Base-by-base conservation (phyloP, 2,113 vertebrate species). In the Grallaria varia region DNA sequence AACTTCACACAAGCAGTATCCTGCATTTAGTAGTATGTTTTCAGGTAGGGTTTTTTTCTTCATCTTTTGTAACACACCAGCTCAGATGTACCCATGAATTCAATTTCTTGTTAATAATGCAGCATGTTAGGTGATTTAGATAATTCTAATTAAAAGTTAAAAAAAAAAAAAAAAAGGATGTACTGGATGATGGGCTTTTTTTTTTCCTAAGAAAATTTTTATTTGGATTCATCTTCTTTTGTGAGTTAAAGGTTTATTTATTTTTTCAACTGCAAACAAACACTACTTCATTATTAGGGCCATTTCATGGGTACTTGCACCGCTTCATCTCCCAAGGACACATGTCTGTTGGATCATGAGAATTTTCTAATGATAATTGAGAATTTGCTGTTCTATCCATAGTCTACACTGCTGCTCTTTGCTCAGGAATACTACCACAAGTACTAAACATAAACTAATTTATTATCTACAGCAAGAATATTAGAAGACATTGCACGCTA, bases 151-250 rank as follows among this genome's bases (percentile, higher is more conserved):
- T 35, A 5, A 9, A 13, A 28, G 10, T 20, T 82, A 2, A 55
- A 77, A 56, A 47, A 23, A 0, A n/a, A n/a, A n/a, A n/a, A n/a
- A n/a, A n/a, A n/a, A 76, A 53, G 10, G 18, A 42, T 20, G 8
- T 72, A 42, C 18, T 59, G 24, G 12, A n/a, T 73, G 7, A 20
- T 31, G 28, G n/a, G 5, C 5, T 72, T 39, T 71, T 55, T 39
- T 71, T 55, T 69, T 28, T 1, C 8, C 24, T 87, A 13, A 56
- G 28, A 55, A 3, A 59, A 69, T 40, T 66, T 18, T 59, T 72
- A n/a, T 73, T 91, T 82, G 14, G 15, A 66, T 88, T 53, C 39
- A 66, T 22, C 1, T 69, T 73, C 2, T 53, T 79, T 77, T 31
- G 15, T 62, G 73, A 91, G 2, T 31, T 40, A 53, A 90, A 88